These are phyloP conservation scores for Triplophysa yarkandensis DNA, from an alignment of 2,797 vertebrate genomes.

Conservation along the genomic window DNA sequence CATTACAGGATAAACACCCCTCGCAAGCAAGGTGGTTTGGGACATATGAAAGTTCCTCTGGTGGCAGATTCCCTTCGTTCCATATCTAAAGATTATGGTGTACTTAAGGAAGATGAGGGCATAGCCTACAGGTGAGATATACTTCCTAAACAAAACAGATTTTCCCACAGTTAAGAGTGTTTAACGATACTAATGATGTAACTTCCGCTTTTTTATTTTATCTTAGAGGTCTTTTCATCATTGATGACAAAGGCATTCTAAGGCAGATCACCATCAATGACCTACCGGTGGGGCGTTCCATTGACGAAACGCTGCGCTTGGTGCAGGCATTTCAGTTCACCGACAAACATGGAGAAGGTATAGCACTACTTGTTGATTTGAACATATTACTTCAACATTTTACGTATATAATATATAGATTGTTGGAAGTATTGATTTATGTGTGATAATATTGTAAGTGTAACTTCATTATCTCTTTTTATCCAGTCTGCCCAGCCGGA, in stretches of 20 bases:
- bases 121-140: slow-evolving; percentile 88
- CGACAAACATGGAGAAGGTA: slow-evolving; percentile 97
- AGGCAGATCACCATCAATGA: slow-evolving; percentile 98
- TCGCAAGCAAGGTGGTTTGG: slow-evolving; percentile 92
- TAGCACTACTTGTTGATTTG: neutral
- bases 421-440: neutral
- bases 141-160: neutral
- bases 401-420: too few species aligned
- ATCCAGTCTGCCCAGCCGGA: slow-evolving; percentile 93
- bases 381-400: neutral
- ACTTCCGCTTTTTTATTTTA: neutral
- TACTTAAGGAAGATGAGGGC: slow-evolving; percentile 94
- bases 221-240: slow-evolving; percentile 92
- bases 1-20: slow-evolving; percentile 86
- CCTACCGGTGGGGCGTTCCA: slow-evolving; percentile 92
- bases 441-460: neutral
- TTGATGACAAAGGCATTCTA: slow-evolving; percentile 91
- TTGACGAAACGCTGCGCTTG: slow-evolving; percentile 93
- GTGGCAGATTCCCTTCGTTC: slow-evolving; percentile 84
- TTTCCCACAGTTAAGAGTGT: neutral
- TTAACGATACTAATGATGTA: too few species aligned
- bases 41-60: slow-evolving; percentile 90
- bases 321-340: slow-evolving; percentile 99
- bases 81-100: slow-evolving; percentile 90
- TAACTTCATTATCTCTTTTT: slow-evolving; percentile 41